Percentiles rank a stretch among this genome's conserved stretches.
These are phyloP conservation scores for Psittacara wagleri DNA, from an alignment of 2,113 vertebrate genomes.

Conservation along the genomic window DNA sequence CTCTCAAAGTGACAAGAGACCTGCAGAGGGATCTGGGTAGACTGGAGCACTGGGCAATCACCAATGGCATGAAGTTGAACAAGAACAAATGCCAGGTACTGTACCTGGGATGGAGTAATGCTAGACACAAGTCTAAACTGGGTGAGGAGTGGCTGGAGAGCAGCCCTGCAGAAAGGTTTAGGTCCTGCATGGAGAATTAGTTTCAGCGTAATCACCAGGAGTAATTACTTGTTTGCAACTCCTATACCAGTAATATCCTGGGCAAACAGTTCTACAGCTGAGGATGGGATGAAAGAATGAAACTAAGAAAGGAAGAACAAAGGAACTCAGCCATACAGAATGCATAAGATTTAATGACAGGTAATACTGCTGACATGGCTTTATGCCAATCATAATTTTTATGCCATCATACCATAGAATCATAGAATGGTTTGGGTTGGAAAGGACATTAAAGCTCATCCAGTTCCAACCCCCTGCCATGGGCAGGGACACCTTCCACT, in stretches of 20 bases:
- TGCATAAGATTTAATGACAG: not conserved
- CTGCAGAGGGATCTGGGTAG: too few relatives aligned
- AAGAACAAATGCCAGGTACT: not conserved
- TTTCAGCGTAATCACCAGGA: not conserved
- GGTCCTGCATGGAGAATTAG: not conserved
- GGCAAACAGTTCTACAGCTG: not conserved
- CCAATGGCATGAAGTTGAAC: not conserved
- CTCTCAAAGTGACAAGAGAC: not conserved
- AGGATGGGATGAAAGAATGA: not conserved
- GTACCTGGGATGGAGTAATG: fast-evolving
- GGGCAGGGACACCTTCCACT: not conserved
- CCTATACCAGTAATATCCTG: not conserved
- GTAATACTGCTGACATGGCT: too few relatives aligned
- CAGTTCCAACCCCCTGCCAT: not conserved
- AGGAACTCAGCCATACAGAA: not conserved
- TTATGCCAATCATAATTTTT: not conserved
- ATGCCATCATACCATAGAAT: not conserved
- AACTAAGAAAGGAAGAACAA: not conserved
- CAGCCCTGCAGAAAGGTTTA: not conserved
- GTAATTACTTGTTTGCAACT: not conserved
- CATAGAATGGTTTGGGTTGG: not conserved
- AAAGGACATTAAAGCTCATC: not conserved
- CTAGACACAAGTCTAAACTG: not conserved
- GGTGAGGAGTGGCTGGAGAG: not conserved
- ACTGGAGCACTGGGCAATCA: not conserved